A percentile compares a stretch with the other conserved stretches of the same genome.
Conservation (phyloP, 2,888 invertebrate species). For the Strigamia crassipes region DNA sequence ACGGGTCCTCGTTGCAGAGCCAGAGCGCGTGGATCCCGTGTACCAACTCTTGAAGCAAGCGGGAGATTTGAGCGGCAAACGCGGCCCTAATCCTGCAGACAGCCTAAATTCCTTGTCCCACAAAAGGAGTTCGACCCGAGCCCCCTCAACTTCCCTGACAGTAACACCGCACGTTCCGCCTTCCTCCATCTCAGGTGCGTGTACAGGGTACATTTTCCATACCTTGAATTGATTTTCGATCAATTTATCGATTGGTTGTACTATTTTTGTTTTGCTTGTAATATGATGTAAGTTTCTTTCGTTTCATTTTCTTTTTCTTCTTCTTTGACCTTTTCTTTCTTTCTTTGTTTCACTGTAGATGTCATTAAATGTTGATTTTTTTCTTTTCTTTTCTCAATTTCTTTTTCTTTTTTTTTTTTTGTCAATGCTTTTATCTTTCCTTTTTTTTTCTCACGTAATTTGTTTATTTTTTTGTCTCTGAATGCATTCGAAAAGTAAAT, state of each 20-base stretch:
- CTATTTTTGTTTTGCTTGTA: conserved; percentile 22
- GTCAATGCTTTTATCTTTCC: neutral
- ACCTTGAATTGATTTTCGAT: neutral
- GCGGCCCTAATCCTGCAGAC: conserved; percentile 52
- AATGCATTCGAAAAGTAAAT: conserved; percentile 16
- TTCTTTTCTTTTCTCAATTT: conserved; percentile 3
- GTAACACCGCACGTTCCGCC: conserved; percentile 68
- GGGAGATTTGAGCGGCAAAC: conserved; percentile 66
- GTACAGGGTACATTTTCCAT: conserved; percentile 17
- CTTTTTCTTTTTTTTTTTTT: neutral
- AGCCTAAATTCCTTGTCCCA: conserved; percentile 52
- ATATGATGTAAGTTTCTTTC: conserved; percentile 12
- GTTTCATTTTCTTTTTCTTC: neutral
- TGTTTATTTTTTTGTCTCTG: neutral
- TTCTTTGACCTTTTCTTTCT: neutral
- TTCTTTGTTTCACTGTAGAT: neutral
- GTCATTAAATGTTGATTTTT: conserved; percentile 4
- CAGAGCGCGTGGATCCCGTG: conserved; percentile 73
- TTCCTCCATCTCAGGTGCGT: conserved; percentile 71
- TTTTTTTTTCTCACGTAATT: neutral
- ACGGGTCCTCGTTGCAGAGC: conserved; percentile 2
- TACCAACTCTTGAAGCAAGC: conserved; percentile 95
- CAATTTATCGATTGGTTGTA: conserved; percentile 27
- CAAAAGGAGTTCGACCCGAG: conserved; percentile 49
- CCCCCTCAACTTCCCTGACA: conserved; percentile 62